Percentiles rank a stretch among this genome's conserved stretches.
Evolutionary conservation across 2,888 invertebrate genomes (phyloP).

Genomic region (Cerastis leucographa): DNA sequence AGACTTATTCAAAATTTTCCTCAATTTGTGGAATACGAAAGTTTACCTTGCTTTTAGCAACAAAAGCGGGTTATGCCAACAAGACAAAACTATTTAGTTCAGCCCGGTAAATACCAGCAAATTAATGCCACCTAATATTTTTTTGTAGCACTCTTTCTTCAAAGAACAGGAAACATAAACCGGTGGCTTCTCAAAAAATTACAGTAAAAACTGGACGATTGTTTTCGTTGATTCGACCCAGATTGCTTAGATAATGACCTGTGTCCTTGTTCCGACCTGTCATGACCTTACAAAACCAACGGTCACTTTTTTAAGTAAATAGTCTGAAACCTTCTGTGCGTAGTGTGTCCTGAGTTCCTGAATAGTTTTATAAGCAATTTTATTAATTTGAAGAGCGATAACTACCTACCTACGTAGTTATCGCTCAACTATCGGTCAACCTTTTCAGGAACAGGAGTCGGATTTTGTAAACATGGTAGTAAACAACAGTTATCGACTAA

Average conservation of each 20-base stretch:
- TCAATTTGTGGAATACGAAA: not conserved
- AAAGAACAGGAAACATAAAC: constrained; percentile 37
- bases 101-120: not conserved
- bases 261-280: constrained; percentile 50
- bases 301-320: constrained; percentile 9
- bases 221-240: constrained; percentile 35
- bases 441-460: not conserved
- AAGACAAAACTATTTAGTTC: not conserved
- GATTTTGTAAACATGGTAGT: not conserved
- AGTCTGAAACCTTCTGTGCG: constrained; percentile 6
- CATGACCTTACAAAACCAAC: constrained; percentile 37
- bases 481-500: not conserved
- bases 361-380: not conserved
- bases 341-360: too few relatives aligned
- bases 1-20: not conserved
- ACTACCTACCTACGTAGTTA: too few relatives aligned
- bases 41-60: not conserved
- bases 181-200: constrained; percentile 4
- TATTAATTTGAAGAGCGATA: not conserved
- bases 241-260: constrained; percentile 46
- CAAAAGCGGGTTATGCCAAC: not conserved
- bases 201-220: constrained; percentile 41
- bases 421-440: too few relatives aligned
- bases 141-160: constrained; percentile 45
- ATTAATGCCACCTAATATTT: constrained; percentile 9